Evolutionary conservation across 2,888 invertebrate genomes (phyloP), one percentile per base, ranked within the genome.

Genomic region (Clanis bilineata): DNA sequence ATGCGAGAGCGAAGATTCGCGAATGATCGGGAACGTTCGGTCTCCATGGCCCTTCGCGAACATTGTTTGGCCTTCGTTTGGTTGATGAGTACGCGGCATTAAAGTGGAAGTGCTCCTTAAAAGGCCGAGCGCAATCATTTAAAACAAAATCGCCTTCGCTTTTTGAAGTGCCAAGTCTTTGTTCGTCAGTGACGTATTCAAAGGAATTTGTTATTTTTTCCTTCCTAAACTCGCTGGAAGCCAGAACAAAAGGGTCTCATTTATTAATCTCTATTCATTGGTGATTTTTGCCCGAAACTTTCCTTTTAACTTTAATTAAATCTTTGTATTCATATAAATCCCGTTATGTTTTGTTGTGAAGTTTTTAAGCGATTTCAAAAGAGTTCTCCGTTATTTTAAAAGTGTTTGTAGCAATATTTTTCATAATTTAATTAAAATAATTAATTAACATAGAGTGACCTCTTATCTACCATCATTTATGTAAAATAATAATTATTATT

Each of bases 121-220:
- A 51, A n/a, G 28, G 9, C 51, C 60, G 60, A 63, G 41, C 18
- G 41, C 61, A 65, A 68, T 67, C 68, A 69, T 73, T 66, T 60
- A 68, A 64, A 72, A 73, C 56, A 44, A 62, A 72, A 62, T 62
- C 36, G 36, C 36, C 36, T 36, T 23, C 38, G 43, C 56, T 44
- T 60, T 73, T 73, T 72, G 72, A 73, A 66, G 64, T 72, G 56
- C 28, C 32, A 39, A 58, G 51, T 55, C 58, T 58, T 69, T 68
- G 69, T 74, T 74, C 70, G 64, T 60, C 36, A 61, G 63, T 72
- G 70, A 68, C 67, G 65, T 64, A 64, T 65, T 64, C 64, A 64
- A 68, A 68, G 62, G 38, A 71, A 70, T 70, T 67, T 62, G 60
- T 64, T 67, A 56, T 64, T 65, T 60, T 64, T 56, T 38, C 51